Conservation (phyloP, 1,140 invertebrate species). For the Apis cerana region DNA sequence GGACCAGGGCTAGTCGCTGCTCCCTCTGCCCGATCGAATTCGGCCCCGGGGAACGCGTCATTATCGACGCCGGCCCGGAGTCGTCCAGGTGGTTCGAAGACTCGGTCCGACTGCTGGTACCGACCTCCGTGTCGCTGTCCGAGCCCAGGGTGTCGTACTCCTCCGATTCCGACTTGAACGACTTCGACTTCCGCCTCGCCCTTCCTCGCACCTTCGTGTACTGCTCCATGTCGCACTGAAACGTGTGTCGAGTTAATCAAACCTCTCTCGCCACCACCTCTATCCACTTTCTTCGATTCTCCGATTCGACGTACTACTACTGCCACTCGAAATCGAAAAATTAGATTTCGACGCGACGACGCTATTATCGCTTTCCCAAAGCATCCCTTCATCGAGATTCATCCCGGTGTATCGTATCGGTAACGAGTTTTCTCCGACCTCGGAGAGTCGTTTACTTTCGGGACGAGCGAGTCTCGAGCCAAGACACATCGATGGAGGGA, state of each 20-base stretch:
- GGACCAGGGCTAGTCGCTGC: constrained; percentile 77
- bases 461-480: not conserved
- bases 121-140: constrained; percentile 82
- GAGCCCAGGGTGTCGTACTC: constrained; percentile 84
- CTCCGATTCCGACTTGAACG: constrained; percentile 83
- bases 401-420: no score
- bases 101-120: constrained; percentile 81
- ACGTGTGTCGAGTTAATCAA: not conserved
- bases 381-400: no score
- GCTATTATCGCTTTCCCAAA: no score
- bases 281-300: no score
- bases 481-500: not conserved
- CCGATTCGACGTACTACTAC: no score
- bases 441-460: not conserved
- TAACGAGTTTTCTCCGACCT: not conserved
- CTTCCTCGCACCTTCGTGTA: constrained; percentile 79
- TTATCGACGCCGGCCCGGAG: constrained; percentile 76
- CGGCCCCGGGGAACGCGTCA: constrained; percentile 74
- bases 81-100: constrained; percentile 82
- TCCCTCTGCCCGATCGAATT: constrained; percentile 75
- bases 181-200: constrained; percentile 78
- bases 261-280: no score
- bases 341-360: no score
- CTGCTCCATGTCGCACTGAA: constrained; percentile 78
- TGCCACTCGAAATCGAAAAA: no score